Evolutionary conservation across 2,888 invertebrate species (phyloP).

Genomic region (Liodrosophila aerea): DNA sequence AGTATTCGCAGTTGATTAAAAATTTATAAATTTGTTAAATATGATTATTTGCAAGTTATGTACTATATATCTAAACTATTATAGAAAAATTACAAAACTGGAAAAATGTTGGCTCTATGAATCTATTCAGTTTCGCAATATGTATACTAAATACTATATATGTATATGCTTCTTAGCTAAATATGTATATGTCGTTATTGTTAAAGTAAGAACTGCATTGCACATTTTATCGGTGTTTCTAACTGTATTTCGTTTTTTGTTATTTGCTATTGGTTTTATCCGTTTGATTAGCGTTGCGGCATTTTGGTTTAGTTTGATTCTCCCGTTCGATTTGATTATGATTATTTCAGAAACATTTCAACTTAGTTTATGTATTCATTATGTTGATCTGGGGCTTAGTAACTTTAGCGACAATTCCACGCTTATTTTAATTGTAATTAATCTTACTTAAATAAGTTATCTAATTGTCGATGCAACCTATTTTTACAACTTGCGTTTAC

Average conservation of each 20-base stretch:
- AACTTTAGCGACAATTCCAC: conserved; percentile 69
- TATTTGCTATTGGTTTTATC: conserved; percentile 18
- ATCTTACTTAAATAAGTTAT: conserved; percentile 19
- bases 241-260: conserved; percentile 12
- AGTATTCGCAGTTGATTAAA: conserved; percentile 50
- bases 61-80: conserved; percentile 23
- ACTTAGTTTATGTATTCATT: conserved; percentile 24
- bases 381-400: conserved; percentile 56
- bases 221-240: conserved; percentile 60
- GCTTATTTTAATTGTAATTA: conserved; percentile 2
- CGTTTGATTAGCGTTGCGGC: conserved; percentile 60
- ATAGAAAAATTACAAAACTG: conserved; percentile 48
- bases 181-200: conserved; percentile 29
- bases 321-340: conserved; percentile 10
- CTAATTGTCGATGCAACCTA: conserved; percentile 50
- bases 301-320: conserved; percentile 68
- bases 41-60: conserved; percentile 35
- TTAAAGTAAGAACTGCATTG: conserved; percentile 79
- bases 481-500: conserved; percentile 59
- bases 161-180: too few relatives aligned
- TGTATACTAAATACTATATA: too few relatives aligned
- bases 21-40: conserved; percentile 29
- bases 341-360: conserved; percentile 2
- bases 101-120: conserved; percentile 31
- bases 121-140: conserved; percentile 14